Evolutionary conservation across 2,113 vertebrate genomes (phyloP).

Genomic region (Saguinus midas): DNA sequence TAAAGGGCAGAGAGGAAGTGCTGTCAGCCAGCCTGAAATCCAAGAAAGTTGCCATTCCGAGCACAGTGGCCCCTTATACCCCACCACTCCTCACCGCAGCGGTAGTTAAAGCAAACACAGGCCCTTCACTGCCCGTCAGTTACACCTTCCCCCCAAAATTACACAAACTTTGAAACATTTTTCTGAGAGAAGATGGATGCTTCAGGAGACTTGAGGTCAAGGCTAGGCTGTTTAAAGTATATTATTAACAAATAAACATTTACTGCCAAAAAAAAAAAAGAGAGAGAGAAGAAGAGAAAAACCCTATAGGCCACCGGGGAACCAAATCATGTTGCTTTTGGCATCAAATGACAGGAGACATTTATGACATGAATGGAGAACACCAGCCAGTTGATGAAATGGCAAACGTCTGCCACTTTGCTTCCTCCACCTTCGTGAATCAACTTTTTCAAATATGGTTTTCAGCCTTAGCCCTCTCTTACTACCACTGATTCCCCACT

Average conservation of each 20-base stretch:
- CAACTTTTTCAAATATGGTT: constrained; percentile 83
- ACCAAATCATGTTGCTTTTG: constrained; percentile 87
- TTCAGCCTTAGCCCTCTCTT: constrained; percentile 43
- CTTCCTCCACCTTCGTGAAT: constrained; percentile 85
- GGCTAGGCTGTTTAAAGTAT: constrained; percentile 86
- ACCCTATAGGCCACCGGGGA: constrained; percentile 86
- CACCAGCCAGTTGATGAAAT: constrained; percentile 84
- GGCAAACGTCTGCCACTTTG: constrained; percentile 84
- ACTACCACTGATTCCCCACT: constrained; percentile 20
- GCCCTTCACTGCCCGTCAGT: constrained; percentile 87
- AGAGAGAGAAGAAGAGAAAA: constrained; percentile 62
- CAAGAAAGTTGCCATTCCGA: constrained; percentile 82
- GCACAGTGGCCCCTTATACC: constrained; percentile 84
- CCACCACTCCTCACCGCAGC: constrained; percentile 82
- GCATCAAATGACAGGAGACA: constrained; percentile 89
- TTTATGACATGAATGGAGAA: constrained; percentile 87
- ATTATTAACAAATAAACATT: constrained; percentile 92
- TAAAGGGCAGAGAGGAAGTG: constrained; percentile 83
- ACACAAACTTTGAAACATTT: constrained; percentile 87
- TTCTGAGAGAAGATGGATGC: constrained; percentile 88
- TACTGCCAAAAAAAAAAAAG: constrained; percentile 76
- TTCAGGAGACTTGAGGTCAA: constrained; percentile 87
- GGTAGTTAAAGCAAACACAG: constrained; percentile 88
- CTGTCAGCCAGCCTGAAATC: constrained; percentile 84
- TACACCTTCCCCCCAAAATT: constrained; percentile 87